phyloP scores from a whole-genome alignment of 1,140 invertebrate genomes.

The Brachionus plicatilis region DNA sequence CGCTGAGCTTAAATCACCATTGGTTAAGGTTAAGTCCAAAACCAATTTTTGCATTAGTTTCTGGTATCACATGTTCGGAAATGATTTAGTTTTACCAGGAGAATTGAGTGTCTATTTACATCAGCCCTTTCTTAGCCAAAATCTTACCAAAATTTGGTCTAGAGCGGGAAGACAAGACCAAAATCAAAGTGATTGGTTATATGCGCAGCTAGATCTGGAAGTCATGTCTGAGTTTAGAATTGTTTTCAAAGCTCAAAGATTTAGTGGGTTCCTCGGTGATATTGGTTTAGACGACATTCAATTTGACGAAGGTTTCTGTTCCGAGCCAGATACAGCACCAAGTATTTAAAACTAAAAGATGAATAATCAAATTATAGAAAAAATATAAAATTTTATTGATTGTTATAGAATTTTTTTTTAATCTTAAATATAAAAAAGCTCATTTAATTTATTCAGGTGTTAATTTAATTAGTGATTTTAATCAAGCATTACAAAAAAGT shows the following conservation, averaged over 20 bases:
- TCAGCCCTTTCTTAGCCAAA: background rate
- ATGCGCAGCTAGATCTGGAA: background rate
- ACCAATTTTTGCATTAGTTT: conserved; percentile 16
- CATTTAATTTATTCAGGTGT: too few species aligned
- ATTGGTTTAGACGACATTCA: conserved; percentile 10
- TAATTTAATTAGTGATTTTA: too few species aligned
- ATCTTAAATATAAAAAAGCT: too few species aligned
- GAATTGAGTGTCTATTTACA: background rate
- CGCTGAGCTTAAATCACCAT: conserved; percentile 1
- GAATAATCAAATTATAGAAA: background rate
- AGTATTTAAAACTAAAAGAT: background rate
- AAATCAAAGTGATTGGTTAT: conserved; percentile 3
- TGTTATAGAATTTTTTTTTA: too few species aligned
- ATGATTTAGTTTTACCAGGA: background rate
- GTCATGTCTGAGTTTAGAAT: background rate
- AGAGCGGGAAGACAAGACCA: background rate
- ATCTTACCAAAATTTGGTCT: conserved; percentile 21
- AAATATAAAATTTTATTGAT: too few species aligned
- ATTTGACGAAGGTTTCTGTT: background rate
- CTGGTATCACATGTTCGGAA: conserved; percentile 29
- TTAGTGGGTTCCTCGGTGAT: background rate
- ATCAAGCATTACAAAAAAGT: too few species aligned
- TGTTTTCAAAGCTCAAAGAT: background rate
- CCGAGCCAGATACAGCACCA: background rate
- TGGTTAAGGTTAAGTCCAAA: background rate